Evolutionary conservation across 64 coral and sea anemone genomes (phyloP).

Genomic region (Dendrophyllia cribrosa): DNA sequence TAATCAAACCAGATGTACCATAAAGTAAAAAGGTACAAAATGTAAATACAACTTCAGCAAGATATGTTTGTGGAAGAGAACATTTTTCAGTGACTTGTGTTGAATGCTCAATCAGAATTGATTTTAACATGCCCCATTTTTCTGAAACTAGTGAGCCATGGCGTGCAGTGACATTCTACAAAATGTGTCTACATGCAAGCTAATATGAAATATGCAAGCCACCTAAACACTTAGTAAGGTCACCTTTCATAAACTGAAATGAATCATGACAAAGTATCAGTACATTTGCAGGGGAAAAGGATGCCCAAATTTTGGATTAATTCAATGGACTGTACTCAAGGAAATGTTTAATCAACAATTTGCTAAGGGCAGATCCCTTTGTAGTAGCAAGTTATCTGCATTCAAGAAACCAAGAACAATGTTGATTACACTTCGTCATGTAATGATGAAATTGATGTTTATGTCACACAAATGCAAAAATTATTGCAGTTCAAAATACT

Average conservation of each 20-base stretch:
- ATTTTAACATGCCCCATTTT: too few relatives aligned
- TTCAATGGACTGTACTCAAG: neutral
- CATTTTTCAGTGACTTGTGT: too few relatives aligned
- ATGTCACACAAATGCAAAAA: conserved; percentile 12
- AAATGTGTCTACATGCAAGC: too few relatives aligned
- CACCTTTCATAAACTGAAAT: too few relatives aligned
- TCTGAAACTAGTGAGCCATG: too few relatives aligned
- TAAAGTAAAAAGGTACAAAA: neutral
- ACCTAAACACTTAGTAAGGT: too few relatives aligned
- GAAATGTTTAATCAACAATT: neutral
- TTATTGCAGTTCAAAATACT: neutral
- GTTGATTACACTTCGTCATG: conserved; percentile 10
- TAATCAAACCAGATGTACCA: neutral
- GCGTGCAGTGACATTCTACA: too few relatives aligned
- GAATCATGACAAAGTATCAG: neutral
- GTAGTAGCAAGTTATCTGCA: neutral
- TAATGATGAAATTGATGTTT: neutral
- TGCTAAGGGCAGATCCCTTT: neutral
- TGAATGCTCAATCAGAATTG: too few relatives aligned
- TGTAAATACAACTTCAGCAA: too few relatives aligned
- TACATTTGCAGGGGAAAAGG: too few relatives aligned
- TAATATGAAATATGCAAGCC: too few relatives aligned
- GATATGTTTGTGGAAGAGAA: too few relatives aligned
- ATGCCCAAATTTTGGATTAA: neutral
- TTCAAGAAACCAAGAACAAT: neutral